Conservation (phyloP, 2,888 invertebrate species). For the Copidosoma aretas region DNA sequence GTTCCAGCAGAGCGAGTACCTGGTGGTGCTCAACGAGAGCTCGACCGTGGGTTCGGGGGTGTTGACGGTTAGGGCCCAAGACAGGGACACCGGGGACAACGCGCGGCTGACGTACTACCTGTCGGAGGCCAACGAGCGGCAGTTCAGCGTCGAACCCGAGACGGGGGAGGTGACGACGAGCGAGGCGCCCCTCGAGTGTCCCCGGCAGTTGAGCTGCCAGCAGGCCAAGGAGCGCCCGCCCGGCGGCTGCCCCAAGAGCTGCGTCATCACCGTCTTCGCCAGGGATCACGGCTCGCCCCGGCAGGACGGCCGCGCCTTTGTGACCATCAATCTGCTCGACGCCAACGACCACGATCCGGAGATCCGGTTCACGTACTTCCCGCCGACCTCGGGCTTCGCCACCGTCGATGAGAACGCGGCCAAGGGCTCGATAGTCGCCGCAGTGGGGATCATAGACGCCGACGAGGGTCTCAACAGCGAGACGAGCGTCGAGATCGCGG, state of each 20-base stretch:
- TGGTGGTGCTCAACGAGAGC: slow-evolving; percentile 90
- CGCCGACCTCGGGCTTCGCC: slow-evolving; percentile 78
- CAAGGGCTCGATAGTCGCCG: slow-evolving; percentile 90
- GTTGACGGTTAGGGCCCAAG: slow-evolving; percentile 90
- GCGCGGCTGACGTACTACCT: slow-evolving; percentile 91
- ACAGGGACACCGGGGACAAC: slow-evolving; percentile 92
- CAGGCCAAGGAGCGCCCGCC: slow-evolving; percentile 62
- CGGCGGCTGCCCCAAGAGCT: slow-evolving; percentile 83
- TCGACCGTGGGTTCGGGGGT: slow-evolving; percentile 89
- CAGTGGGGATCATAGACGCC: slow-evolving; percentile 88
- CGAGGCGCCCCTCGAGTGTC: slow-evolving; percentile 76
- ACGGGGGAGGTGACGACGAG: slow-evolving; percentile 88
- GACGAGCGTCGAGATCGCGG: slow-evolving; percentile 81
- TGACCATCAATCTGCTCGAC: slow-evolving; percentile 89
- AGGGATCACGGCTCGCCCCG: slow-evolving; percentile 90
- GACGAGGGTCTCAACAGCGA: slow-evolving; percentile 93
- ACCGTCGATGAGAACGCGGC: slow-evolving; percentile 94
- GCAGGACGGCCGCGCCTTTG: slow-evolving; percentile 91
- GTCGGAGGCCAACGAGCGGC: slow-evolving; percentile 77
- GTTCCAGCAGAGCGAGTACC: slow-evolving; percentile 94
- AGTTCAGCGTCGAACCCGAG: slow-evolving; percentile 91
- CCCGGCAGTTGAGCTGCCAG: slow-evolving; percentile 76
- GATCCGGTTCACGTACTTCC: slow-evolving; percentile 86
- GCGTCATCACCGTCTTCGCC: slow-evolving; percentile 93
- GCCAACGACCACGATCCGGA: slow-evolving; percentile 94